Conservation (phyloP, 2,797 vertebrate species). For the Betta splendens region DNA sequence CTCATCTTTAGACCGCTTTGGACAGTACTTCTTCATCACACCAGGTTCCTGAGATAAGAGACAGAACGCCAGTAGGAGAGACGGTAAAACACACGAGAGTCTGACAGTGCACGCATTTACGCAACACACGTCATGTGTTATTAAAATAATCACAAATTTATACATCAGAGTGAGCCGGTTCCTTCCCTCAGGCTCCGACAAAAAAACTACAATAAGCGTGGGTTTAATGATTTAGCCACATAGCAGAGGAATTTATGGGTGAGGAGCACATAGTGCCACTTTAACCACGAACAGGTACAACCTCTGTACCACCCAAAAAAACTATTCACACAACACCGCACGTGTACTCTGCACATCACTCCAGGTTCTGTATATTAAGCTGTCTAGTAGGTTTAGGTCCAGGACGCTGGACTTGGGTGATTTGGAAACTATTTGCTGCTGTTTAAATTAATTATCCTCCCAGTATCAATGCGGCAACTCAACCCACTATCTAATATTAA, state of each 20-base stretch:
- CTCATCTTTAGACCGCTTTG: constrained; percentile 97
- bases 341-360: no score
- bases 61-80: constrained; percentile 17
- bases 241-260: not conserved
- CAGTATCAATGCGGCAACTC: no score
- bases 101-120: constrained; percentile 14
- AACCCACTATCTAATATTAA: no score
- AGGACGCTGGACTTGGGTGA: no score
- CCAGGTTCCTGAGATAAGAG: constrained; percentile 85
- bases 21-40: constrained; percentile 97
- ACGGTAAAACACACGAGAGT: constrained; percentile 19
- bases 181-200: constrained; percentile 35
- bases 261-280: not conserved
- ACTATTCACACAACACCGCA: no score
- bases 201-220: constrained; percentile 4
- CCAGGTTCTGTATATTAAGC: no score
- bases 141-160: constrained; percentile 54
- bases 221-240: constrained; percentile 36
- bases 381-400: no score
- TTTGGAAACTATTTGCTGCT: no score
- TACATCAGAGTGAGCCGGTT: constrained; percentile 57
- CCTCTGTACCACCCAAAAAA: no score
- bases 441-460: no score
- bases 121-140: constrained; percentile 20
- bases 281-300: no score